phyloP scores from a whole-genome alignment of 2,113 vertebrate species.

The Corythaixoides concolor region DNA sequence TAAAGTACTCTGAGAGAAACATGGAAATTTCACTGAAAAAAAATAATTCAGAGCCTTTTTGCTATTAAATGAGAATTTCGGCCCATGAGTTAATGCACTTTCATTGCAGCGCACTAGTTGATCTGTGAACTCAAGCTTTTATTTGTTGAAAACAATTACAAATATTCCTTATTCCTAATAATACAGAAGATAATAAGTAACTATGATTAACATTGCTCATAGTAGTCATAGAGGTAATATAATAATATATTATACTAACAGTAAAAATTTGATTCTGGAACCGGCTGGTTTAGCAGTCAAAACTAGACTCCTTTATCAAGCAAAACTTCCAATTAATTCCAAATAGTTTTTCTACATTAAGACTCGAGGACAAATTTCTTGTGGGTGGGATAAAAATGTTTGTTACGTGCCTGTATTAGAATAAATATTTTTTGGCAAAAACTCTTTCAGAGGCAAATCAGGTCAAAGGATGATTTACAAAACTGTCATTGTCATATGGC shows the following conservation, averaged over 20 bases:
- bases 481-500: constrained; percentile 62
- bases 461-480: constrained; percentile 65
- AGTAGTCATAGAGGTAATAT: background rate
- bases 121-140: background rate
- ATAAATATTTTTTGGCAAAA: constrained; percentile 27
- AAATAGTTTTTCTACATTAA: background rate
- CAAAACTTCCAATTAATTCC: background rate
- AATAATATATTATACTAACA: background rate
- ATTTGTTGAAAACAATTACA: background rate
- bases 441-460: constrained; percentile 36
- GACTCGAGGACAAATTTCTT: background rate
- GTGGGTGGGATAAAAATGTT: constrained; percentile 8
- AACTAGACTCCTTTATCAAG: background rate
- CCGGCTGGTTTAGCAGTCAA: background rate
- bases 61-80: background rate
- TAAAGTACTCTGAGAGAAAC: background rate
- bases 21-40: background rate
- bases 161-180: background rate
- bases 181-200: background rate
- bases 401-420: background rate
- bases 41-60: background rate
- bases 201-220: background rate
- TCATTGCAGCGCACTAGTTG: background rate
- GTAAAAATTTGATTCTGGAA: background rate
- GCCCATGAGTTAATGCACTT: background rate